These are phyloP conservation scores for Acipenser transmontanus DNA, from an alignment of 2,797 vertebrate genomes.

Conservation along the genomic window DNA sequence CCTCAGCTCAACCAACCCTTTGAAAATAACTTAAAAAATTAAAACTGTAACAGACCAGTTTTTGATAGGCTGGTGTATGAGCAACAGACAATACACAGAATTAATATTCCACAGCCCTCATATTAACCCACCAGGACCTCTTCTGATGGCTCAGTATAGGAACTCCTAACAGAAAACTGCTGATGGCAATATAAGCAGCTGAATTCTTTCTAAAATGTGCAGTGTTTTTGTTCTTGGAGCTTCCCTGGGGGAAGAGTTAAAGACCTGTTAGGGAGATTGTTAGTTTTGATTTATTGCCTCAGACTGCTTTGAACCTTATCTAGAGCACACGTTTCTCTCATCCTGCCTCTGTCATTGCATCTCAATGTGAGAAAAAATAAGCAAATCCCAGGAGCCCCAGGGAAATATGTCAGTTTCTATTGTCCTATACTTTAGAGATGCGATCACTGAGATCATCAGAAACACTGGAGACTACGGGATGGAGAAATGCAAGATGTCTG, in stretches of 20 bases:
- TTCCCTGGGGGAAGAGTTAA: background rate
- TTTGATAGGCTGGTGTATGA: too few relatives aligned
- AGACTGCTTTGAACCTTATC: background rate
- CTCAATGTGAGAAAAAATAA: background rate
- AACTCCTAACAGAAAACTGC: background rate
- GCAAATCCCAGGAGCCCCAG: background rate
- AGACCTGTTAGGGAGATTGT: background rate
- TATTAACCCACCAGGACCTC: too few relatives aligned
- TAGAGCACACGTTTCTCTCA: background rate
- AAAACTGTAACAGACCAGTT: too few relatives aligned
- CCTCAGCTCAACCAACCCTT: too few relatives aligned
- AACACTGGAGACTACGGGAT: background rate
- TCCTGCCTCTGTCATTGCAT: background rate
- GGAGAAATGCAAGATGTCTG: background rate
- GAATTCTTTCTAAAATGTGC: background rate
- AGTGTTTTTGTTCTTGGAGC: background rate
- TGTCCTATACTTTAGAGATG: background rate
- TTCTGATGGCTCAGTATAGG: background rate
- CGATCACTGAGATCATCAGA: background rate
- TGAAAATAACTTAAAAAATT: too few relatives aligned
- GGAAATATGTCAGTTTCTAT: background rate
- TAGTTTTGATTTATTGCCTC: background rate
- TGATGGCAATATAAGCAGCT: background rate
- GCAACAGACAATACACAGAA: too few relatives aligned
- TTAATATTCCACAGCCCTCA: too few relatives aligned